These are phyloP conservation scores for Antechinus flavipes DNA, from an alignment of 2,113 vertebrate species.

Conservation along the genomic window DNA sequence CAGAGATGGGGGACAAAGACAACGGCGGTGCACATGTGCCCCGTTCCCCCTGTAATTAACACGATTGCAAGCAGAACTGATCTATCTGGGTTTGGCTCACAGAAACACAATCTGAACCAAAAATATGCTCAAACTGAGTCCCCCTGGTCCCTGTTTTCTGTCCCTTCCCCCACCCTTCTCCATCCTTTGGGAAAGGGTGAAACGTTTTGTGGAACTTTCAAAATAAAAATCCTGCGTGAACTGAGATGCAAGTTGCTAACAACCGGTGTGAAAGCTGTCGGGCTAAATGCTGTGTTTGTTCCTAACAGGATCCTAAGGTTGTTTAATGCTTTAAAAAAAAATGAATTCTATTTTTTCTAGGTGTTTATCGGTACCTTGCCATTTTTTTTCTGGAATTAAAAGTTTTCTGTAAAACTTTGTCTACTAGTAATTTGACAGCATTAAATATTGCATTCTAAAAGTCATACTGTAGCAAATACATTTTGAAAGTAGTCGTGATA, in stretches of 20 bases:
- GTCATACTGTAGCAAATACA: conserved; percentile 60
- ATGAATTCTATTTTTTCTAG: conserved; percentile 67
- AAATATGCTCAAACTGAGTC: not conserved
- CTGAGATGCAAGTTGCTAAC: not conserved
- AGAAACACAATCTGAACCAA: conserved; percentile 47
- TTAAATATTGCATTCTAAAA: conserved; percentile 67
- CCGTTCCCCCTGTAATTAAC: conserved; percentile 43
- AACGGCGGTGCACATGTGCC: not conserved
- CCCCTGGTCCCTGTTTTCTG: not conserved
- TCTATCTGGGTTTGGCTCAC: conserved; percentile 43
- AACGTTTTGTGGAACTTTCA: not conserved
- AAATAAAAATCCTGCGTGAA: not conserved
- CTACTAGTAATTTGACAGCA: conserved; percentile 60
- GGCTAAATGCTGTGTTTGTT: conserved; percentile 47
- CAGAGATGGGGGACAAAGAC: not conserved
- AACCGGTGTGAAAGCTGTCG: not conserved
- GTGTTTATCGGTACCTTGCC: conserved; percentile 68
- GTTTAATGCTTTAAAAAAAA: conserved; percentile 73
- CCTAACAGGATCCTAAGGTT: conserved; percentile 45
- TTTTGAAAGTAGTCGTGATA: conserved; percentile 55
- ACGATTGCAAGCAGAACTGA: conserved; percentile 30
- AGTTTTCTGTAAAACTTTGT: conserved; percentile 82
- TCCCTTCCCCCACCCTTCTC: conserved; percentile 11
- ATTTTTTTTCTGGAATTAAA: conserved; percentile 75
- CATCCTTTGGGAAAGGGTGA: conserved; percentile 29